phyloP scores from a whole-genome alignment of 2,113 vertebrate species.

The Onychorhynchus coronatus region DNA sequence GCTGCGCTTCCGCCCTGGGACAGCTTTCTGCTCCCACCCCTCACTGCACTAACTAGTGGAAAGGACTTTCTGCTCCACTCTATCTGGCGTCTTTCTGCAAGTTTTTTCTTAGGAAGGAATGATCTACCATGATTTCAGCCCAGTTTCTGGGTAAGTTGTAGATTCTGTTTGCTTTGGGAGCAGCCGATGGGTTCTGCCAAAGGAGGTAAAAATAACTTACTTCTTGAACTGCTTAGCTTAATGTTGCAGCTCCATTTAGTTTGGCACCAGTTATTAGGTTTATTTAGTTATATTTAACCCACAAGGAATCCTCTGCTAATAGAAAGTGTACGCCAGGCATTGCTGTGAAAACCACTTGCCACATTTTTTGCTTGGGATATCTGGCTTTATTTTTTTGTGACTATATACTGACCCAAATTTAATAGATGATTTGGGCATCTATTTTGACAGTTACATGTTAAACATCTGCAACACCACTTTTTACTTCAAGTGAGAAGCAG shows the following conservation, averaged over 20 bases:
- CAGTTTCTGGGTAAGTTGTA: background rate
- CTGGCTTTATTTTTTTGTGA: background rate
- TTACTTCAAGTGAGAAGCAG: background rate
- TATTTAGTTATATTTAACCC: background rate
- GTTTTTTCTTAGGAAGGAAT: background rate
- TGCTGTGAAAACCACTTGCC: background rate
- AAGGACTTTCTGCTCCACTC: background rate
- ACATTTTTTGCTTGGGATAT: accelerated
- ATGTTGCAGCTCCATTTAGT: background rate
- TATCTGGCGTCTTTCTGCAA: background rate
- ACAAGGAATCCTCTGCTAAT: background rate
- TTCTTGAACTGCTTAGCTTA: background rate
- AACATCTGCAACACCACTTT: background rate
- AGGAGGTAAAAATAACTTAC: background rate
- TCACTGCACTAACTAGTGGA: background rate
- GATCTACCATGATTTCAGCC: background rate
- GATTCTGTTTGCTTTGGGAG: background rate
- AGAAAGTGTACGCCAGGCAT: background rate
- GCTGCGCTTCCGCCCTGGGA: accelerated
- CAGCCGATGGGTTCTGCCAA: background rate
- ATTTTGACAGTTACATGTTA: background rate
- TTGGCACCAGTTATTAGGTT: background rate
- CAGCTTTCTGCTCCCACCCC: background rate
- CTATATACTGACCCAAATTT: background rate
- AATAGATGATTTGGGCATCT: background rate